Evolutionary conservation across 2,888 invertebrate species (phyloP), one percentile per base, ranked within the genome.

Genomic region (Erynnis tages): DNA sequence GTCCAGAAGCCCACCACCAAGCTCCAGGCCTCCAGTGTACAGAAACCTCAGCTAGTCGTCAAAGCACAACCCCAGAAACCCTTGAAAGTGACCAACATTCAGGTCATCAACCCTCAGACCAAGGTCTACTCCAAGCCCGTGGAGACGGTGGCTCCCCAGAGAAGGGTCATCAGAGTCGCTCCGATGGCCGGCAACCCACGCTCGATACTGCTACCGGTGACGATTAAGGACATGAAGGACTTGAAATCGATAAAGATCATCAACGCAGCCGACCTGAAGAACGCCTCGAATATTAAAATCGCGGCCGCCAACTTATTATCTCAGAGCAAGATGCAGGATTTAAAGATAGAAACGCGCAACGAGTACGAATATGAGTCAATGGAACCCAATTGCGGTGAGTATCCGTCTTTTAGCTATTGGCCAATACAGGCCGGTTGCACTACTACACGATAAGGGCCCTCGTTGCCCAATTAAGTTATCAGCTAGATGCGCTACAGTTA

Each of bases 171-270:
- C 7, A 63, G 88, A 23, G 88, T 87, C 0, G 84, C 90, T 0
- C 89, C 90, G 0, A 83, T 90, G 82, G 81, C 82, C 1, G 89
- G 90, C 2, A 91, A 91, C 66, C 90, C 92, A 2, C 82, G 94
- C 10, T 94, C 94, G 0, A 92, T 95, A 55, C 82, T 95, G 10
- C 82, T 95, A 14, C 95, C 95, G 0, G 92, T 94, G 4, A 93
- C 92, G 25, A 79, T 93, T 40, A 93, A 93, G 62, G 92, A 93
- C 54, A 92, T 94, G 81, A 93, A 94, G 75, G 93, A 93, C 69
- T 90, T 94, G 50, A 93, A 92, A 61, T 92, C 93, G 0, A 93
- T 94, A 50, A 93, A 94, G 81, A 93, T 95, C 49, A 92, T 94
- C 45, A 94, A 94, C 63, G 91, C 93, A 0, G 85, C 92, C 0